These are phyloP conservation scores for Helicolenus hilgendorfi DNA, from an alignment of 2,797 vertebrate species.

Conservation along the genomic window DNA sequence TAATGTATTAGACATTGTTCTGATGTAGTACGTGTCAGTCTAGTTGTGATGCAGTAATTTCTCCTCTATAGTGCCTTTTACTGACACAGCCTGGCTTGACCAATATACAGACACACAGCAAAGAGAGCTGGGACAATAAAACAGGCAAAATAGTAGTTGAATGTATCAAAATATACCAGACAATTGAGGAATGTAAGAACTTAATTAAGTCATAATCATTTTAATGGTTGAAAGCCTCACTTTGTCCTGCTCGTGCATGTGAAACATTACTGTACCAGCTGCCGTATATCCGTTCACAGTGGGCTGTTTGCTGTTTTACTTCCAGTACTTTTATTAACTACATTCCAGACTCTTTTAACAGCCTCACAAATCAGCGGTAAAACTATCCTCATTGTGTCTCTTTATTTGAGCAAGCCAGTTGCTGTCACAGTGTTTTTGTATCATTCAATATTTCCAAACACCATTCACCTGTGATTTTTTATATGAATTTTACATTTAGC, in stretches of 20 bases:
- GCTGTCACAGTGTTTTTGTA: constrained; percentile 71
- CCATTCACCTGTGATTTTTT: constrained; percentile 71
- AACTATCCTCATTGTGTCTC: constrained; percentile 44
- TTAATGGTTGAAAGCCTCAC: constrained; percentile 4
- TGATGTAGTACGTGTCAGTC: constrained; percentile 67
- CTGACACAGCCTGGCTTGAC: constrained; percentile 77
- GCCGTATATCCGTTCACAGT: constrained; percentile 4
- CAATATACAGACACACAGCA: constrained; percentile 63
- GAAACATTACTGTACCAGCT: constrained; percentile 31
- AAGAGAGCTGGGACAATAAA: constrained; percentile 33
- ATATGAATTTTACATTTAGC: constrained; percentile 69
- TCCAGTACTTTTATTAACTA: neutral
- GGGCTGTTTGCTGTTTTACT: constrained; percentile 27
- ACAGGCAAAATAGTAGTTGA: constrained; percentile 21
- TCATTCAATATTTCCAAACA: constrained; percentile 40
- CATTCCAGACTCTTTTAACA: constrained; percentile 9
- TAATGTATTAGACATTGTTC: constrained; percentile 62
- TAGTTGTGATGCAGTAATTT: constrained; percentile 82
- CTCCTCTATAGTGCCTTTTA: constrained; percentile 85
- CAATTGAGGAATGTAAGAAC: constrained; percentile 26
- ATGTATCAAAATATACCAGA: constrained; percentile 11
- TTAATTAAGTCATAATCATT: neutral
- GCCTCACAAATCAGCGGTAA: neutral
- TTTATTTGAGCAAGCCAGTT: constrained; percentile 68
- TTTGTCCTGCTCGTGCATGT: neutral